Evolutionary conservation across 2,888 invertebrate species (phyloP).

Genomic region (Ecdyonurus torrentis): DNA sequence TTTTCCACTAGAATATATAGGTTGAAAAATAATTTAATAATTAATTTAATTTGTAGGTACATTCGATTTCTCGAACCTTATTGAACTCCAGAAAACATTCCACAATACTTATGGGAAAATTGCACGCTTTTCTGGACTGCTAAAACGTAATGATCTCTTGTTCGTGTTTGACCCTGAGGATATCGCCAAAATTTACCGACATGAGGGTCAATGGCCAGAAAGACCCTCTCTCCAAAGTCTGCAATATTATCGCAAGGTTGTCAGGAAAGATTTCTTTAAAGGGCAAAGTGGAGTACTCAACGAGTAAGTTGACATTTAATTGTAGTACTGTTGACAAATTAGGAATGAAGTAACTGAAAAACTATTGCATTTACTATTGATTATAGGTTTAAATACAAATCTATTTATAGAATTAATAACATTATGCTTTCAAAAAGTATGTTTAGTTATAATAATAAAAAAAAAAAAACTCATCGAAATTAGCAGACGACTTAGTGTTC

Average conservation of each 20-base stretch:
- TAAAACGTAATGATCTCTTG: slow-evolving; percentile 5
- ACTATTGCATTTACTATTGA: too few relatives aligned
- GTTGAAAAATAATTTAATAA: too few relatives aligned
- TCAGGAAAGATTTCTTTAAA: slow-evolving; percentile 18
- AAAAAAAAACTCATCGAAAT: too few relatives aligned
- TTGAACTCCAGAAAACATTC: neutral
- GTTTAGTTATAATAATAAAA: too few relatives aligned
- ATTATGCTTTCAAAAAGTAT: too few relatives aligned
- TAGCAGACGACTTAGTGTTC: too few relatives aligned
- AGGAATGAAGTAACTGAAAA: too few relatives aligned
- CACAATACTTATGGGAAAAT: slow-evolving; percentile 7
- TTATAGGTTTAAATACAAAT: too few relatives aligned
- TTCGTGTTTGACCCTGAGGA: slow-evolving; percentile 10
- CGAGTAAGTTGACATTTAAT: too few relatives aligned
- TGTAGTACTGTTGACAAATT: too few relatives aligned
- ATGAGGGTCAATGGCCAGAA: slow-evolving; percentile 26
- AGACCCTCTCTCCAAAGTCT: slow-evolving; percentile 27
- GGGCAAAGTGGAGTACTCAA: slow-evolving; percentile 26
- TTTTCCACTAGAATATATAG: too few relatives aligned
- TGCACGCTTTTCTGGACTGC: slow-evolving; percentile 2
- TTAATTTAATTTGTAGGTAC: neutral
- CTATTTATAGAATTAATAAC: too few relatives aligned
- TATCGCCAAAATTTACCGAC: slow-evolving; percentile 19
- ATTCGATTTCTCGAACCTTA: neutral
- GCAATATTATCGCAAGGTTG: slow-evolving; percentile 23